phyloP scores from a whole-genome alignment of 2,113 vertebrate species.

The Corythoichthys haematopterus region DNA sequence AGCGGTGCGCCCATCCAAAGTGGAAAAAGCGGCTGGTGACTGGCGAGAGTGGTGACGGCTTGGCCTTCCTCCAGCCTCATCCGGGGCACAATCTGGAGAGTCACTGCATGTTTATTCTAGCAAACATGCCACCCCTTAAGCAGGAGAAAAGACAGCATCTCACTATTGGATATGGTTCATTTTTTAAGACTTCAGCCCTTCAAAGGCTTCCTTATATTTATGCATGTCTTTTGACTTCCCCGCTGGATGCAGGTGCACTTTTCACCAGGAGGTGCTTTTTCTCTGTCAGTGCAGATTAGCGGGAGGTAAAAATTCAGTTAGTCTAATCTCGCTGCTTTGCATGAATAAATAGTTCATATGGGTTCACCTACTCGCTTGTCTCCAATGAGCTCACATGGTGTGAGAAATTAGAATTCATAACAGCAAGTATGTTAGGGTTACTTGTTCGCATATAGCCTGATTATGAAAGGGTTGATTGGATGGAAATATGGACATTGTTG shows the following conservation, averaged over 20 bases:
- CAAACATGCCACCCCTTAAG: conserved; percentile 22
- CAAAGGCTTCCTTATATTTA: conserved; percentile 39
- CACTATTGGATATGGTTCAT: conserved; percentile 19
- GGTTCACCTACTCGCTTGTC: neutral
- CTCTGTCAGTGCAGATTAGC: conserved; percentile 62
- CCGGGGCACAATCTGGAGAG: conserved; percentile 30
- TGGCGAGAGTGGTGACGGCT: conserved; percentile 14
- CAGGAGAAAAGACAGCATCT: conserved; percentile 37
- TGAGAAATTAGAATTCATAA: conserved; percentile 15
- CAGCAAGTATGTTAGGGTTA: neutral
- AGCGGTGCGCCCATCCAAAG: conserved; percentile 21
- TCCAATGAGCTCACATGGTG: conserved; percentile 6
- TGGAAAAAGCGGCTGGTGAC: conserved; percentile 17
- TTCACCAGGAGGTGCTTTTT: conserved; percentile 57
- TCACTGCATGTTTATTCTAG: conserved; percentile 28
- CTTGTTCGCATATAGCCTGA: neutral
- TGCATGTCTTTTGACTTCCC: conserved; percentile 5
- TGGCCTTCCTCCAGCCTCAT: conserved; percentile 41
- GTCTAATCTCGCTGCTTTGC: conserved; percentile 40
- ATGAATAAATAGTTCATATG: conserved; percentile 21
- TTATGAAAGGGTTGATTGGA: neutral
- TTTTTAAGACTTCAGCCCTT: conserved; percentile 50
- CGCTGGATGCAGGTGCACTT: conserved; percentile 50
- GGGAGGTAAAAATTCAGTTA: conserved; percentile 35
- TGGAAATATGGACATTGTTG: neutral